These are phyloP conservation scores for Microplitis demolitor DNA, from an alignment of 1,140 invertebrate species.

Conservation along the genomic window DNA sequence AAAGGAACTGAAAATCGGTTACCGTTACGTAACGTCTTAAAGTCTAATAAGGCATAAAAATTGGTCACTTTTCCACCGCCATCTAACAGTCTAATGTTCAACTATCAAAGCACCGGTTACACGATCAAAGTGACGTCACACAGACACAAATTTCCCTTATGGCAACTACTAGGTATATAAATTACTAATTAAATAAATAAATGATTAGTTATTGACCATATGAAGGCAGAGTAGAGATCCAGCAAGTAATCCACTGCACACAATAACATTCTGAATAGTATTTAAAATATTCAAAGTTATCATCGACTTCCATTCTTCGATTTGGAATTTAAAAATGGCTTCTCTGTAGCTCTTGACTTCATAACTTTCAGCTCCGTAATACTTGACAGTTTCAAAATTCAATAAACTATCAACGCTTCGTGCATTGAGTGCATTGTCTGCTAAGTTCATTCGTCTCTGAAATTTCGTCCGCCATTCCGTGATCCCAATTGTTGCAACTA, in stretches of 20 bases:
- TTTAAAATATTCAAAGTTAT: conserved; percentile 89
- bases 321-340: conserved; percentile 82
- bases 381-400: conserved; percentile 98
- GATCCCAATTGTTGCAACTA: conserved; percentile 82
- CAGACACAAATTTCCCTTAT: no score
- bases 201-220: conserved; percentile 62
- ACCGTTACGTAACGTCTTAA: no score
- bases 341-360: conserved; percentile 85
- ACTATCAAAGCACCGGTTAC: no score
- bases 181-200: background rate
- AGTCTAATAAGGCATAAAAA: no score
- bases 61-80: no score
- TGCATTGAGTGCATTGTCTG: conserved; percentile 90
- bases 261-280: conserved; percentile 86
- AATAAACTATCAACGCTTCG: conserved; percentile 93
- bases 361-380: conserved; percentile 91
- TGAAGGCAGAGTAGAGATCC: conserved; percentile 89
- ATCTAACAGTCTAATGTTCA: no score
- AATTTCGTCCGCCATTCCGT: conserved; percentile 98
- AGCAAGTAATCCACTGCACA: conserved; percentile 82
- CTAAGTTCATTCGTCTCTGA: conserved; percentile 88
- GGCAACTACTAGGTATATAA: no score
- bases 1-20: no score
- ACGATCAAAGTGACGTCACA: no score
- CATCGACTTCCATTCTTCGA: conserved; percentile 85